Base-by-base conservation (phyloP, 2,797 vertebrate species). In the Microchirus variegatus region DNA sequence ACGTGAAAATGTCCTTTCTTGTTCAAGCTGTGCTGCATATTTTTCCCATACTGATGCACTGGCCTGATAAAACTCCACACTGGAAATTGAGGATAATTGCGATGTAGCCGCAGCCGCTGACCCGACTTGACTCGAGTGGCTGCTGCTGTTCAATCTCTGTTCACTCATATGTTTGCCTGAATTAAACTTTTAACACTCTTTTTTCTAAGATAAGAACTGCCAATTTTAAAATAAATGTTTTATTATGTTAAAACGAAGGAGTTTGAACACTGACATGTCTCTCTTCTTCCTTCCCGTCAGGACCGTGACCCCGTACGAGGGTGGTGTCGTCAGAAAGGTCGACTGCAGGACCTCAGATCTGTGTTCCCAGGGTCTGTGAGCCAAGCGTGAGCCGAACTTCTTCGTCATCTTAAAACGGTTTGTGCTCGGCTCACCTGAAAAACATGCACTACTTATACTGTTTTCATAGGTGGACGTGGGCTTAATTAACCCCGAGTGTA, bases 21-120 rank as follows among this genome's bases (percentile, higher is more conserved):
- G 54, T 71, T 53, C 4, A 26, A 19, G 55, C 44, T 17, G 57
- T 43, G 40, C 57, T 48, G 45, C 37, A 47, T 52, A 15, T 22
- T n/a, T 47, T 55, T 50, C 35, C 50, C 53, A 9, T 2, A 14
- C 59, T 59, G 73, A 67, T 52, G 4, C 2, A 53, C 51, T 18
- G 49, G 15, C 26, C 49, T 37, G 51, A 53, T 53, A 53, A 53
- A n/a, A 40, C 36, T 37, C 38, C 16, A 18, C 16, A 18, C 31
- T 53, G 51, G 35, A 53, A 57, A 64, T 42, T 56, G 48, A 65
- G n/a, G 60, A 73, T 65, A 54, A 65, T 66, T 58, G 45, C 42
- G 2, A 26, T 16, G 43, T n/a, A 67, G 51, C 16, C 16, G 9
- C 22, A 18, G 62, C 5, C 38, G n/a, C 9, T 51, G 50, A 55